Evolutionary conservation across 2,113 vertebrate genomes (phyloP).

Genomic region (Zootoca vivipara): DNA sequence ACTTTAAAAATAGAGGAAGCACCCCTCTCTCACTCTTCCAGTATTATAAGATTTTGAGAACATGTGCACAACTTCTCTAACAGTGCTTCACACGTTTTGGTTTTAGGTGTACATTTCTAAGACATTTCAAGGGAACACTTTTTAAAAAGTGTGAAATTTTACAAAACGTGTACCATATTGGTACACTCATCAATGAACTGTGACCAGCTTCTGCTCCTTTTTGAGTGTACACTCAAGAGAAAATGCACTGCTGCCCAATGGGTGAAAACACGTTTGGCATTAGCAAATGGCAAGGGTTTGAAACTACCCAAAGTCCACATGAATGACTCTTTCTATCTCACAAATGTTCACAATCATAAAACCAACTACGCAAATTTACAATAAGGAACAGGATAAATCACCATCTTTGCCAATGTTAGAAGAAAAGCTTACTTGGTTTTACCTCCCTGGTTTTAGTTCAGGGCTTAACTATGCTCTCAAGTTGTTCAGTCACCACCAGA

Average conservation of each 20-base stretch:
- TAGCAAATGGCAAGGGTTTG: not conserved
- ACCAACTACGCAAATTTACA: not conserved
- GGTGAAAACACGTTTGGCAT: not conserved
- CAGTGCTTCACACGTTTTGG: not conserved
- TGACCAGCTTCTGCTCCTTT: not conserved
- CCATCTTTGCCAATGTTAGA: not conserved
- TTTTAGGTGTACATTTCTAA: not conserved
- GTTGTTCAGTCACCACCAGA: not conserved
- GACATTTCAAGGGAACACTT: no score
- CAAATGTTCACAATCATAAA: not conserved
- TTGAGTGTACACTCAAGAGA: not conserved
- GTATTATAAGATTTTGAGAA: not conserved
- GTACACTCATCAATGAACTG: not conserved
- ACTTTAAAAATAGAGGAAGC: not conserved
- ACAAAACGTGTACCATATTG: not conserved
- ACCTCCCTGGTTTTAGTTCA: slow-evolving; percentile 20
- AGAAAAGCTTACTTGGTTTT: not conserved
- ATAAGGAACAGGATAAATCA: not conserved
- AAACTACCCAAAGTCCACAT: not conserved
- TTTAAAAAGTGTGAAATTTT: not conserved
- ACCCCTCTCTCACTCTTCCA: not conserved
- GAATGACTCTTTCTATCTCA: not conserved
- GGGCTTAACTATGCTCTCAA: slow-evolving; percentile 22
- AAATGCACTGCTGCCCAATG: not conserved
- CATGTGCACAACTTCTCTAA: not conserved